A percentile compares a stretch with the other conserved stretches of the same genome.
Evolutionary conservation across 2,888 invertebrate species (phyloP).

Genomic region (Macropis europaea): DNA sequence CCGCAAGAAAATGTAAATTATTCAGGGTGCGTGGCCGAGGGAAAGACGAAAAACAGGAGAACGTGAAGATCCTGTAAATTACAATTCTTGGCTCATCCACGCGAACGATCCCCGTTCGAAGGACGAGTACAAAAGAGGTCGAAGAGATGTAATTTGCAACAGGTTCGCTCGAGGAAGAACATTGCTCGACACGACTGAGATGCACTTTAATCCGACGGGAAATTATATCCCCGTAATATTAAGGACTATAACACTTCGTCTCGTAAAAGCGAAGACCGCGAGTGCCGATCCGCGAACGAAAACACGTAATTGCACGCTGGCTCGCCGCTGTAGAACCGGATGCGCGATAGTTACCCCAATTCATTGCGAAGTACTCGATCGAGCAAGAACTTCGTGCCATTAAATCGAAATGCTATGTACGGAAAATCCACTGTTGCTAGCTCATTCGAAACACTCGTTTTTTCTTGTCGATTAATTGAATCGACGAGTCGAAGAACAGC

Average conservation of each 20-base stretch:
- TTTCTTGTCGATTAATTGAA: too few relatives aligned
- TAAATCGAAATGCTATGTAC: background rate
- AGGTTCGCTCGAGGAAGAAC: slow-evolving; percentile 27
- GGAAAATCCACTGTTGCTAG: background rate
- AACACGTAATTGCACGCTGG: slow-evolving; percentile 12
- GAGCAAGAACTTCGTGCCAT: background rate
- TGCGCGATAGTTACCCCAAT: slow-evolving; percentile 16
- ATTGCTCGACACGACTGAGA: slow-evolving; percentile 14
- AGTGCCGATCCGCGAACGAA: too few relatives aligned
- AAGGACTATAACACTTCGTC: slow-evolving; percentile 21
- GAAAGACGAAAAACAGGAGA: background rate
- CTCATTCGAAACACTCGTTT: too few relatives aligned
- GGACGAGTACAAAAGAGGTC: slow-evolving; percentile 36
- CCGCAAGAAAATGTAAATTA: slow-evolving; percentile 28
- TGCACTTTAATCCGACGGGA: background rate
- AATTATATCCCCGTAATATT: slow-evolving; percentile 17
- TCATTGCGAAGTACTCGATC: background rate
- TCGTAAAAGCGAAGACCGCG: too few relatives aligned
- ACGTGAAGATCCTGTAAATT: slow-evolving; percentile 41
- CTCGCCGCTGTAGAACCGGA: background rate
- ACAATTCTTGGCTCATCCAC: slow-evolving; percentile 15
- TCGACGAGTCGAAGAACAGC: too few relatives aligned
- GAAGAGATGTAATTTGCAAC: slow-evolving; percentile 41
- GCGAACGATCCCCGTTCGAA: slow-evolving; percentile 14
- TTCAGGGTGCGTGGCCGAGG: slow-evolving; percentile 7